Evolutionary conservation across 2,888 invertebrate species (phyloP).

Genomic region (Pandemis cinnamomeana): DNA sequence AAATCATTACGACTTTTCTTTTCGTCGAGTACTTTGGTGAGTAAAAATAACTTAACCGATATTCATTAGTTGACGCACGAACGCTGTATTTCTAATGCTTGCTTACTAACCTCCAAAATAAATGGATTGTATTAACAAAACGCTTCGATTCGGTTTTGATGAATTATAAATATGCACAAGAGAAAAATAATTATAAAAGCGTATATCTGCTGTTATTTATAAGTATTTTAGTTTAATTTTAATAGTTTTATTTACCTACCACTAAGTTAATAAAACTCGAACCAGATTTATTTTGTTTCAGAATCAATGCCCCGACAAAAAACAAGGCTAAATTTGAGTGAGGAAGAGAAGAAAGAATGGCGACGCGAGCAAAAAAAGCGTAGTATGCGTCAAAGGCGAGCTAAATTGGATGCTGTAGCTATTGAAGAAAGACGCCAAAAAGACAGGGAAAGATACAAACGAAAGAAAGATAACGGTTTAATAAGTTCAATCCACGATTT

Average conservation of each 20-base stretch:
- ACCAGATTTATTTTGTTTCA: background rate
- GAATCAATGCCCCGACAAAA: background rate
- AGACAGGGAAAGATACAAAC: conserved; percentile 4
- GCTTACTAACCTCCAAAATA: background rate
- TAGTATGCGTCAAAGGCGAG: background rate
- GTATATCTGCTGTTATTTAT: background rate
- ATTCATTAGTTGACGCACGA: no score
- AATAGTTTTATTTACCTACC: background rate
- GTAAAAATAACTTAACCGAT: background rate
- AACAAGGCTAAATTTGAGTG: background rate
- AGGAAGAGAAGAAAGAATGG: background rate
- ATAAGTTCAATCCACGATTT: background rate
- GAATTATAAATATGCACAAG: no score
- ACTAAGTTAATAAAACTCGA: background rate
- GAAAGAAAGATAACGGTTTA: background rate
- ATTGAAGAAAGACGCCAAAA: background rate
- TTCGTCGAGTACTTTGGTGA: background rate
- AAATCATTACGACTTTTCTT: background rate
- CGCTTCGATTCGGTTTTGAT: no score
- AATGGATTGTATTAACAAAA: background rate
- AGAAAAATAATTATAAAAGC: no score
- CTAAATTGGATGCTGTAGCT: background rate
- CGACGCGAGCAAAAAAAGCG: background rate
- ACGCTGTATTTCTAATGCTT: background rate
- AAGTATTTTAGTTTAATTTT: background rate